Evolutionary conservation across 2,797 vertebrate species (phyloP), one percentile per base, ranked within the genome.

Genomic region (Sebastes nivosus): DNA sequence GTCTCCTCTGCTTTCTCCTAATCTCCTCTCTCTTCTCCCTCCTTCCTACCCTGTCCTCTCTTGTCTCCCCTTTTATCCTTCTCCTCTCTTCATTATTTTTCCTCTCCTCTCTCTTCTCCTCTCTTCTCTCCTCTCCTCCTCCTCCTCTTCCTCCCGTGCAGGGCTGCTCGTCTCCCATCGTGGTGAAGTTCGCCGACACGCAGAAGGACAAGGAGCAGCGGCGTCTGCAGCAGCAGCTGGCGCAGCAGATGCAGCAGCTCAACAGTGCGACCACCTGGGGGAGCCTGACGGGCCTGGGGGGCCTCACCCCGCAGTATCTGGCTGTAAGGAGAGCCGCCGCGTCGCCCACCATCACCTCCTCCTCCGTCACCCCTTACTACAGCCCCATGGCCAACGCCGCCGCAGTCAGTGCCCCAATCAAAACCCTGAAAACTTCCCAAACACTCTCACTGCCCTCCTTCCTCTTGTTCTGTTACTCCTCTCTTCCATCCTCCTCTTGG

Each of bases 161-260:
- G 99, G 99, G 99, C 93, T 99, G 99, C 93, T 99, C 98, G 93
- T 99, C 99, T 85, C 99, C 99, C 86, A 99, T 99, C 85, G 98
- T 99, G 96, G 98, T 99, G 91, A 99, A 99, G 96, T 99, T 99
- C 81, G 98, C 99, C 2, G 99, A 99, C 91, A 99, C 99, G 60
- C 99, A 99, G 96, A 99, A 99, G 96, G 99, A 99, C 95, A 99
- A 99, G 93, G 99, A 99, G 94, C 99, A 99, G 94, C 96, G 98
- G 82, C 97, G 99, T 90, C 97, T 99, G 95, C 99, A 99, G 92
- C 99, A 99, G 96, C 99, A 99, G 95, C 94, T 99, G 94, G 98
- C 98, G 59, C 98, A 99, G 95, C 98, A 99, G 96, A 99, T 99
- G 98, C 99, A 99, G 92, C 99, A 99, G 96, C 97, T 99, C 88